Percentiles rank a stretch among this genome's conserved stretches.
Evolutionary conservation across 2,888 invertebrate species (phyloP).

Genomic region (Sesamia inferens): DNA sequence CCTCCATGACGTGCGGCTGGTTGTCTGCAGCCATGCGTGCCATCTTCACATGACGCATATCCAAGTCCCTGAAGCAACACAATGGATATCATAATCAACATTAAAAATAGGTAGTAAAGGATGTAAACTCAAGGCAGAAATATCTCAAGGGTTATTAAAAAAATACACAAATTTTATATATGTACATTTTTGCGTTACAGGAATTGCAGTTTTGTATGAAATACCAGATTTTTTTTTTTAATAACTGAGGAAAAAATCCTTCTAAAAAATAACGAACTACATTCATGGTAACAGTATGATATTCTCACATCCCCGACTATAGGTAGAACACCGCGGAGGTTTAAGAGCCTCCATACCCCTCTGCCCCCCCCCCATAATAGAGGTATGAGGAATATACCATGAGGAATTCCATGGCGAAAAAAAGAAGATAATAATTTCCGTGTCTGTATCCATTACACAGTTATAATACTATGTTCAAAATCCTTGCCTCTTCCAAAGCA

Average conservation of each 20-base stretch:
- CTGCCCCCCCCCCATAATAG: too few species aligned
- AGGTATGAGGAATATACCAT: too few species aligned
- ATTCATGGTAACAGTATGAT: not conserved
- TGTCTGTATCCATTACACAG: too few species aligned
- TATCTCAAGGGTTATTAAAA: not conserved
- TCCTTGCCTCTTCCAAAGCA: constrained; percentile 40
- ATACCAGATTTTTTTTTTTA: not conserved
- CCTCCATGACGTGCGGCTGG: constrained; percentile 58
- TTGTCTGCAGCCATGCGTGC: constrained; percentile 31
- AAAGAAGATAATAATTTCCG: too few species aligned
- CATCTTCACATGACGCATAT: constrained; percentile 51
- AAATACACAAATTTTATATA: too few species aligned
- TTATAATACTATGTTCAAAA: not conserved
- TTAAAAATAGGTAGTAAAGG: not conserved
- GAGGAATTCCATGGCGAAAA: too few species aligned
- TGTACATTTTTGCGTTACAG: too few species aligned
- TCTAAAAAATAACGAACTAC: too few species aligned
- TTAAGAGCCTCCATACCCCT: too few species aligned
- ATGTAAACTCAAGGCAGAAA: not conserved
- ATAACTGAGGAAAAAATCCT: not conserved
- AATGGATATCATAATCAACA: not conserved
- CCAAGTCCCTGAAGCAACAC: constrained; percentile 33
- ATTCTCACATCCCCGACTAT: too few species aligned
- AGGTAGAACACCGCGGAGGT: too few species aligned
- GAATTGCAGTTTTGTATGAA: not conserved